Percentiles rank a stretch among this genome's conserved stretches.
phyloP scores from a whole-genome alignment of 2,113 vertebrate genomes.

The Sialia sialis region DNA sequence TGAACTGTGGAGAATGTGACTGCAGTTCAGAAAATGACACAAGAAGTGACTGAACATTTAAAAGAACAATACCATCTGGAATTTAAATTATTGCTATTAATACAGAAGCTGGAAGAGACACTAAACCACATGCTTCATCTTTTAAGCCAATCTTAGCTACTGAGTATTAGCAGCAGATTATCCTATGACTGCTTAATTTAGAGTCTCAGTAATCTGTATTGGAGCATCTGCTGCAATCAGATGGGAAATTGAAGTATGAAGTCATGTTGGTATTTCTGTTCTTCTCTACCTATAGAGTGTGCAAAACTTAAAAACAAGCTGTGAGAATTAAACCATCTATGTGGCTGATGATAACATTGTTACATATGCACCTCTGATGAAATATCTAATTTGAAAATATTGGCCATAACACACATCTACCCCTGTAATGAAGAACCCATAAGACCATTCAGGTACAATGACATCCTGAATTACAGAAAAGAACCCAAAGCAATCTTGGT shows the following conservation, averaged over 20 bases:
- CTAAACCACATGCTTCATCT: neutral
- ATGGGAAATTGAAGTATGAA: neutral
- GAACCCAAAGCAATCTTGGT: neutral
- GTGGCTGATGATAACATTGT: neutral
- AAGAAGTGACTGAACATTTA: neutral
- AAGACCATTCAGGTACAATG: neutral
- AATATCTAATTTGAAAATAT: neutral
- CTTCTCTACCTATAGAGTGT: neutral
- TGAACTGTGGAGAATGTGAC: neutral
- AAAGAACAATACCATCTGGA: neutral
- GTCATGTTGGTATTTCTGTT: neutral
- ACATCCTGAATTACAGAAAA: neutral
- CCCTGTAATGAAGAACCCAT: neutral
- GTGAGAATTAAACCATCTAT: neutral
- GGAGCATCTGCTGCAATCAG: neutral
- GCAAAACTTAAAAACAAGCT: neutral
- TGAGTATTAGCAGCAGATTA: neutral
- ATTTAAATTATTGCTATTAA: neutral
- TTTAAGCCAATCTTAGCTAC: neutral
- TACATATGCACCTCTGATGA: neutral
- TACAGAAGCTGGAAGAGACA: neutral
- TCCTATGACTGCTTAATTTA: neutral
- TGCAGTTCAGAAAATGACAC: neutral
- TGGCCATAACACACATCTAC: neutral
- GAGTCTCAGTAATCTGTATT: neutral